These are phyloP conservation scores for Barbus barbus DNA, from an alignment of 2,113 vertebrate genomes.

Conservation along the genomic window DNA sequence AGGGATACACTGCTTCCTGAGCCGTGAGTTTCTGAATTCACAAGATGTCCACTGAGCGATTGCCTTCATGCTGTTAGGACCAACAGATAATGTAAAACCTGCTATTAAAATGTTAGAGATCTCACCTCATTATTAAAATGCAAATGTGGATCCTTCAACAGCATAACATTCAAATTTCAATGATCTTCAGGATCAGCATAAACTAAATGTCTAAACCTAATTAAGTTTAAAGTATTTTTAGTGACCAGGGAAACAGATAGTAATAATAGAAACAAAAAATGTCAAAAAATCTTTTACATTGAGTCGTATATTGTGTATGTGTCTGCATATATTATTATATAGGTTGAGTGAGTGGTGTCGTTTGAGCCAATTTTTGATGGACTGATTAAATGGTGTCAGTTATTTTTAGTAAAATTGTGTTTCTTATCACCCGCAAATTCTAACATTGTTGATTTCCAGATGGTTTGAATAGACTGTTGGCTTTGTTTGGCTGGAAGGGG, in stretches of 20 bases:
- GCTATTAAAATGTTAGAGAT: background rate
- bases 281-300: background rate
- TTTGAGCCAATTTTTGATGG: background rate
- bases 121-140: constrained; percentile 40
- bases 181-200: background rate
- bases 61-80: background rate
- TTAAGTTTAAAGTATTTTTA: background rate
- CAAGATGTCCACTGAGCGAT: constrained; percentile 20
- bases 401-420: background rate
- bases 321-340: no score
- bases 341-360: no score
- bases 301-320: background rate
- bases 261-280: background rate
- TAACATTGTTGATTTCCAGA: constrained; percentile 31
- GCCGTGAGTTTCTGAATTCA: background rate
- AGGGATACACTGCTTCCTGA: background rate
- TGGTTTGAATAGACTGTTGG: constrained; percentile 53
- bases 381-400: constrained; percentile 28
- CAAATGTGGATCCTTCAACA: constrained; percentile 21
- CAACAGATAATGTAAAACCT: background rate
- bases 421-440: constrained; percentile 23
- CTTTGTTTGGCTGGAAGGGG: constrained; percentile 44
- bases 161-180: constrained; percentile 12
- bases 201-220: background rate
- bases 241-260: background rate